phyloP scores from a whole-genome alignment of 2,797 vertebrate genomes.

The Rousettus madagascariensis region DNA sequence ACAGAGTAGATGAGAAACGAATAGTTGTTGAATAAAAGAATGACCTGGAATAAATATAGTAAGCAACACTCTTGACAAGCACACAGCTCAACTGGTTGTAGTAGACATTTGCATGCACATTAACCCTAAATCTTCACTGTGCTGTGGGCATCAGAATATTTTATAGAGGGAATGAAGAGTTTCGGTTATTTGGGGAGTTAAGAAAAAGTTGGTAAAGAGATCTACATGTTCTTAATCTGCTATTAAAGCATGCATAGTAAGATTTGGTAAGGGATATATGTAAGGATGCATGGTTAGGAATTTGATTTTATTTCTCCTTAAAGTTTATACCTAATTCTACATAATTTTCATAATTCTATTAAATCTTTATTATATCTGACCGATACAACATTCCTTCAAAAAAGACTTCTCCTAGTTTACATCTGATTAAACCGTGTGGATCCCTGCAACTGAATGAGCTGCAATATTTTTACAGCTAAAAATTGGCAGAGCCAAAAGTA shows the following conservation, averaged over 20 bases:
- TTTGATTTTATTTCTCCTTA: background rate
- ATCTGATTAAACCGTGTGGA: background rate
- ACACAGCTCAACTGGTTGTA: background rate
- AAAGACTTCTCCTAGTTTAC: background rate
- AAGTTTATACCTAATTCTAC: background rate
- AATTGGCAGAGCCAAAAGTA: background rate
- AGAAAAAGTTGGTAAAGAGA: background rate
- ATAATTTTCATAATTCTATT: background rate
- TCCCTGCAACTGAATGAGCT: background rate
- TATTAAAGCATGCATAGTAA: background rate
- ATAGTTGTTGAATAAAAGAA: background rate
- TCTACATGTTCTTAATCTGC: background rate
- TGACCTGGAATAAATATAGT: background rate
- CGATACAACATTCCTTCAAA: background rate
- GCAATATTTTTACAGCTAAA: background rate
- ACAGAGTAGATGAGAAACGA: background rate
- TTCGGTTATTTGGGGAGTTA: background rate
- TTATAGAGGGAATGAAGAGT: background rate
- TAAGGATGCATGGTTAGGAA: background rate
- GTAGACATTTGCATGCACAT: background rate
- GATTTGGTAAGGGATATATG: background rate
- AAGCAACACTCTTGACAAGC: background rate
- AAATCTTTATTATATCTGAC: background rate
- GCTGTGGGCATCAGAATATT: background rate
- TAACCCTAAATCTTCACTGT: background rate